Evolutionary conservation across 2,113 vertebrate genomes (phyloP).

Genomic region (Ammodytes marinus): DNA sequence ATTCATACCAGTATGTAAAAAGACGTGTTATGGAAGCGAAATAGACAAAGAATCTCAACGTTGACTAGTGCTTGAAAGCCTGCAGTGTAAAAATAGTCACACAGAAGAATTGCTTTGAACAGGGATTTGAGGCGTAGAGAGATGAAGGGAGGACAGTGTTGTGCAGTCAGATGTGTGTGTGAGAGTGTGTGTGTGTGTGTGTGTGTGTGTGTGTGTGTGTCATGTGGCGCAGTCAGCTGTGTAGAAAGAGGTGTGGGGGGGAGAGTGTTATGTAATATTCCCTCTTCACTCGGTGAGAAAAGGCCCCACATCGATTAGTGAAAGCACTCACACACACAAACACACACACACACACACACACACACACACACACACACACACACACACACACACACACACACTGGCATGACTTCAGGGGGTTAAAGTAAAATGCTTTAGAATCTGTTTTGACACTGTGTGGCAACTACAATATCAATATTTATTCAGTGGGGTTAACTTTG

Average conservation of each 20-base stretch:
- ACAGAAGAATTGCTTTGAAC: background rate
- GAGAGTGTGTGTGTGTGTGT: too few relatives aligned
- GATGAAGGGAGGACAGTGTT: constrained; percentile 29
- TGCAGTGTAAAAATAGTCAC: constrained; percentile 23
- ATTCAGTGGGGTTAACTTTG: background rate
- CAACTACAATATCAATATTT: background rate
- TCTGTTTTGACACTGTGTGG: constrained; percentile 23
- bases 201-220: background rate
- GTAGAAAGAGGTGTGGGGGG: constrained; percentile 38
- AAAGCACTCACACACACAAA: background rate
- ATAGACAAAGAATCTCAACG: too few relatives aligned
- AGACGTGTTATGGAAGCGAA: too few relatives aligned
- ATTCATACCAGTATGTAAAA: too few relatives aligned
- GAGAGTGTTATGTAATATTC: constrained; percentile 46
- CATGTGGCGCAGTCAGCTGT: constrained; percentile 60
- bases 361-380: too few relatives aligned
- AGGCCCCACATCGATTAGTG: constrained; percentile 19
- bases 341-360: too few relatives aligned
- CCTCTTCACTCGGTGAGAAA: constrained; percentile 32
- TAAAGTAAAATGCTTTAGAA: constrained; percentile 22
- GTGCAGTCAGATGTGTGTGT: constrained; percentile 12
- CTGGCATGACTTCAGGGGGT: constrained; percentile 17
- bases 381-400: too few relatives aligned
- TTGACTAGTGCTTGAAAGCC: too few relatives aligned
- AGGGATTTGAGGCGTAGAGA: too few relatives aligned